Evolutionary conservation across 2,113 vertebrate species (phyloP), one percentile per base, ranked within the genome.

Genomic region (Tyto alba): DNA sequence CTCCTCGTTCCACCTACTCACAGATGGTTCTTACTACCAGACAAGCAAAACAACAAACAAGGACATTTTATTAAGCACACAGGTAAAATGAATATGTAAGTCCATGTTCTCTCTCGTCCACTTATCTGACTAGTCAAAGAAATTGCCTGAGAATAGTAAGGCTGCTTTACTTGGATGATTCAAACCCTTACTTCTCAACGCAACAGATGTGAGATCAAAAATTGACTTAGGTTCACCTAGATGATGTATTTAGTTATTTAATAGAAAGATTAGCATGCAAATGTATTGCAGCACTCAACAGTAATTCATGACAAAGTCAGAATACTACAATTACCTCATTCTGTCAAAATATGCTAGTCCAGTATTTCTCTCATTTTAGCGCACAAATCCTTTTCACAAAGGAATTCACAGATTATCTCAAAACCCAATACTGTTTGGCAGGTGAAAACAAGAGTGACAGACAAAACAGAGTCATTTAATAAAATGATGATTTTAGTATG

Each of bases 261-360:
- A 91, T 40, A 75, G 79, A 78, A 84, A 92, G 92, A 96, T 95
- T 92, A 96, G 52, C 56, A 95, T 92, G 80, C 16, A 92, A 96
- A 95, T 95, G 32, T 68, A 57, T 66, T 82, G 82, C 80, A 92
- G 76, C 45, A 45, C 80, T 96, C 76, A 84, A 81, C 55, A 52
- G 6, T 64, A 84, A 94, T 84, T 93, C 84, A 73, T 66, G 9
- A 93, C 4, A 20, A 68, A 89, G 45, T 89, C 57, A 68, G 77
- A 92, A 93, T 88, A 96, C 76, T 95, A 76, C 85, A 87, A 69
- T 82, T 93, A 87, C 88, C 94, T 92, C 90, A 96, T 96, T 96
- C 94, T 89, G 83, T 96, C 95, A 95, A 85, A 92, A 96, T 89
- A 87, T 11, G 64, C 74, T 85, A 9, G 57, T 48, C 87, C 91